phyloP scores from a whole-genome alignment of 2,797 vertebrate species.

The Mormyrus hasselquistii region DNA sequence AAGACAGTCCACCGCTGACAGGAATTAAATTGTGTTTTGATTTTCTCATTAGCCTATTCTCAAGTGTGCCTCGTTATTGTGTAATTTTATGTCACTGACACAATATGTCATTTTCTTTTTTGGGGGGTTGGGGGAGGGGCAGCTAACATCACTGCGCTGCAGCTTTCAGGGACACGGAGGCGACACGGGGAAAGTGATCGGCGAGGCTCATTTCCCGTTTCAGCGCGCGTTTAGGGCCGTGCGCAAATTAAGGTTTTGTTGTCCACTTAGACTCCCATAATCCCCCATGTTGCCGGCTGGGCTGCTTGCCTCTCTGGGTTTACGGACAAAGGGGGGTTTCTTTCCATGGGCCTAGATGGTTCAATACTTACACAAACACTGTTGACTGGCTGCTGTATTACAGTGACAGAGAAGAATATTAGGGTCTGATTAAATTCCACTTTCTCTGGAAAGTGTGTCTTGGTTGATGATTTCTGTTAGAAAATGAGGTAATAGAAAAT shows the following conservation, averaged over 20 bases:
- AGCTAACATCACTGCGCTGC: constrained; percentile 44
- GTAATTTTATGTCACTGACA: constrained; percentile 70
- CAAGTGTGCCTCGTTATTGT: constrained; percentile 76
- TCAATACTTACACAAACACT: background rate
- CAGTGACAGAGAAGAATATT: constrained; percentile 16
- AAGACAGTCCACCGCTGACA: constrained; percentile 68
- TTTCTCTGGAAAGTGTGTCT: background rate
- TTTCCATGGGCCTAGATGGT: background rate
- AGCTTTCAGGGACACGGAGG: constrained; percentile 34
- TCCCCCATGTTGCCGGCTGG: constrained; percentile 54
- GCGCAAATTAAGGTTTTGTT: constrained; percentile 57
- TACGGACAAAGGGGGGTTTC: constrained; percentile 27
- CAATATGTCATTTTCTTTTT: constrained; percentile 63
- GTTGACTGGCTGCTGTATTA: background rate
- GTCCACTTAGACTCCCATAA: constrained; percentile 51
- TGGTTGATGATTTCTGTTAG: background rate
- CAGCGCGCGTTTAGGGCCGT: constrained; percentile 35
- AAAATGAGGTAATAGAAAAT: background rate
- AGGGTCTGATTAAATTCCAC: constrained; percentile 9
- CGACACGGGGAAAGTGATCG: constrained; percentile 32
- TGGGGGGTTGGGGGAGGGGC: constrained; percentile 8
- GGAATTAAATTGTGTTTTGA: constrained; percentile 79
- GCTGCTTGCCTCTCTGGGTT: constrained; percentile 50
- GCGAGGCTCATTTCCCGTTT: constrained; percentile 30
- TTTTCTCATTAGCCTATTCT: constrained; percentile 82